Evolutionary conservation across 2,888 invertebrate genomes (phyloP), one percentile per base, ranked within the genome.

Genomic region (Drosophila siamana): DNA sequence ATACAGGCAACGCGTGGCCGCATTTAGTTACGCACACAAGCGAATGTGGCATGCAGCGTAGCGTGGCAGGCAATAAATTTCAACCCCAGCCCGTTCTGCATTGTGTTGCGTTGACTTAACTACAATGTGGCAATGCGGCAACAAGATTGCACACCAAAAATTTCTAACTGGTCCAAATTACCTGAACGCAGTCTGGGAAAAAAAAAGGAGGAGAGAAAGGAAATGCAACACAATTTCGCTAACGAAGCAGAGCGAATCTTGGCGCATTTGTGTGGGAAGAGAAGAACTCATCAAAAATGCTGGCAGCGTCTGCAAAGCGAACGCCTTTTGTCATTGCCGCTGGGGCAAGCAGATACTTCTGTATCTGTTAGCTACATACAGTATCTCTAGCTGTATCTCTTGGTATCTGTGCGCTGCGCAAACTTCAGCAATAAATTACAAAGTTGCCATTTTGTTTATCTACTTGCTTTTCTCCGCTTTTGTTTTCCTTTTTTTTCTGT

Each of bases 401-500:
- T 59, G 19, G 13, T 40, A 43, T 74, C 51, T 69, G 66, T 44
- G 62, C 44, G 65, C 80, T 79, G 76, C 78, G 86, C 88, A 76
- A 89, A 88, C 88, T 89, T 82, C 62, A 77, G 82, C 79, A 78
- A 88, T 88, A 88, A 88, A 88, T 88, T 88, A 88, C 89, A 89
- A 86, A 87, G 86, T 86, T 88, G 87, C 88, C 88, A 89, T 88
- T 88, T 88, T 84, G 86, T 88, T 87, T 73, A 61, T 82, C 70
- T 80, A 67, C 70, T 67, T 70, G 69, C 52, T 73, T 38, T 62
- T 62, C 64, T 70, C 56, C 57, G 61, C 64, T 43, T 43, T 40
- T 59, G 44, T 15, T 38, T 19, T 36, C 85, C 19, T 19, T 19
- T 74, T 46, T 46, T 74, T 62, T 71, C 63, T 65, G 69, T 70